These are phyloP conservation scores for Cheilosia vernalis DNA, from an alignment of 2,888 invertebrate genomes.

Conservation along the genomic window DNA sequence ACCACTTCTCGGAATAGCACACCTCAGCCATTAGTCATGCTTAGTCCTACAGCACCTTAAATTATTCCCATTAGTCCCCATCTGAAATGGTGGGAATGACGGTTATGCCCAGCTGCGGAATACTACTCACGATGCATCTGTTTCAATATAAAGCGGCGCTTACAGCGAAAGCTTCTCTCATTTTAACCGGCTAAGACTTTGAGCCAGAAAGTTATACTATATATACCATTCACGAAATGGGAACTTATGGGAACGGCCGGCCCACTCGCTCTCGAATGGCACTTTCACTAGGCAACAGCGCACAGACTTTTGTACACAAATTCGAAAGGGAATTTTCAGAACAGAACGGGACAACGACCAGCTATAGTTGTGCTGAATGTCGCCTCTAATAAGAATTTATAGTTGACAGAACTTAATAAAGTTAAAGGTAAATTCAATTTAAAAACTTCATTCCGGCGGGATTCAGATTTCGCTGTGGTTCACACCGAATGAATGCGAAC, in stretches of 20 bases:
- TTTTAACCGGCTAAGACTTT: conserved; percentile 45
- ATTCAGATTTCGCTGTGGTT: conserved; percentile 69
- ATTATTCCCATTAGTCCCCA: conserved; percentile 56
- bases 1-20: conserved; percentile 12
- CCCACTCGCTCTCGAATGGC: conserved; percentile 7
- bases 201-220: conserved; percentile 41
- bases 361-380: conserved; percentile 63
- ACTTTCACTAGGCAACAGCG: background rate
- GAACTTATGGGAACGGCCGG: conserved; percentile 38
- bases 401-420: conserved; percentile 77
- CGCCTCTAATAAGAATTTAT: conserved; percentile 76
- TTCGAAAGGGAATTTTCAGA: conserved; percentile 16
- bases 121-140: conserved; percentile 57
- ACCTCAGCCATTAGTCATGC: conserved; percentile 60
- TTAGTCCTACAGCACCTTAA: conserved; percentile 53
- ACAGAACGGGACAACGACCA: conserved; percentile 59
- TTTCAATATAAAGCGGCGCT: conserved; percentile 65
- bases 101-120: background rate
- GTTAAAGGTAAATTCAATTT: conserved; percentile 75
- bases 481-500: conserved; percentile 59
- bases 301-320: background rate
- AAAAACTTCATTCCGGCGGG: conserved; percentile 71
- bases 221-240: conserved; percentile 15
- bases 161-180: conserved; percentile 53
- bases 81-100: background rate